A percentile compares a stretch with the other conserved stretches of the same genome.
phyloP scores from a whole-genome alignment of 2,797 vertebrate species.

The Gymnoscopelus microlampas region DNA sequence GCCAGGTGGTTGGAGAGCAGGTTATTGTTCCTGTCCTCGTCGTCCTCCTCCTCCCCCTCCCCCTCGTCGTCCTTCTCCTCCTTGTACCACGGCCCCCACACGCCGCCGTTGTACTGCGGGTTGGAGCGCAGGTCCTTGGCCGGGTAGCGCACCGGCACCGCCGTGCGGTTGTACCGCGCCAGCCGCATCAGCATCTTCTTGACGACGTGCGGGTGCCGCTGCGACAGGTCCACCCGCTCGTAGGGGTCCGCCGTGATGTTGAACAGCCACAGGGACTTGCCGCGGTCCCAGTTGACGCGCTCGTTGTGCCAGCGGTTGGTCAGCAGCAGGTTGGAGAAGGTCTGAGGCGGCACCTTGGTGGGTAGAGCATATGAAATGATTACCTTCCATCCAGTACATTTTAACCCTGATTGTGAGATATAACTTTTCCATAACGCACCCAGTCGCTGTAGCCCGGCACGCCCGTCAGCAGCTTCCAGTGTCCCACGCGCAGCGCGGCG shows the following conservation, averaged over 20 bases:
- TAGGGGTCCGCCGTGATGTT: conserved; percentile 96
- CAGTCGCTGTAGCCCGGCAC: conserved; percentile 95
- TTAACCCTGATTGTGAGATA: no score
- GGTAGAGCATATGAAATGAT: no score
- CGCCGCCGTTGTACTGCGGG: conserved; percentile 93
- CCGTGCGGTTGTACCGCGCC: conserved; percentile 90
- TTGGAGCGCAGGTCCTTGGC: conserved; percentile 94
- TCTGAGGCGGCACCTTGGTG: conserved; percentile 87
- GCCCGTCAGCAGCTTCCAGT: conserved; percentile 96
- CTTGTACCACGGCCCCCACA: conserved; percentile 97
- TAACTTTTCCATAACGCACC: conserved; percentile 53
- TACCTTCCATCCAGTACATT: no score
- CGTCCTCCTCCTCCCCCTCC: conserved; percentile 77
- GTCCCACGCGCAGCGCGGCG: conserved; percentile 91
- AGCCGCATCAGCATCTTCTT: conserved; percentile 90
- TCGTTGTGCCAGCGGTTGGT: conserved; percentile 93
- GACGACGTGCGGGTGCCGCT: conserved; percentile 87
- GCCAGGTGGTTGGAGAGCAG: conserved; percentile 77
- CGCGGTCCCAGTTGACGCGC: conserved; percentile 85
- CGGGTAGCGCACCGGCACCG: conserved; percentile 92
- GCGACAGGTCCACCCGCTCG: conserved; percentile 92
- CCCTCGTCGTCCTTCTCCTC: conserved; percentile 85
- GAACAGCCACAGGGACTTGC: conserved; percentile 96
- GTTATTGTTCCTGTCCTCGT: conserved; percentile 63
- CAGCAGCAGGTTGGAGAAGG: conserved; percentile 89